phyloP scores from a whole-genome alignment of 92 coral and sea anemone species.

The Pocillopora meandrina region DNA sequence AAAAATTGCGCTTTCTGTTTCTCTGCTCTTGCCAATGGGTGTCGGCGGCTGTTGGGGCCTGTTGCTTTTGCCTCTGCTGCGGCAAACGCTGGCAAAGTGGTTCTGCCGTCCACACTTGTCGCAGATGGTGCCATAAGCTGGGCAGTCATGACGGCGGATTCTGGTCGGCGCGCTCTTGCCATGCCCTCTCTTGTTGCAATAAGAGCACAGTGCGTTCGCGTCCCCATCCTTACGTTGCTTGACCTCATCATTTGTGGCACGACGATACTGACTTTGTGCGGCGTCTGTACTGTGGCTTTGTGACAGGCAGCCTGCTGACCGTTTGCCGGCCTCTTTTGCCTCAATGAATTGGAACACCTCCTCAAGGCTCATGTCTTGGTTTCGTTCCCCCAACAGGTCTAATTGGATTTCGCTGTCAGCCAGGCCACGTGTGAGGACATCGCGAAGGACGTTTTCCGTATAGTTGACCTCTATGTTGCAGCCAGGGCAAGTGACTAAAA shows the following conservation, averaged over 20 bases:
- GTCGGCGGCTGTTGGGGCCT: background rate
- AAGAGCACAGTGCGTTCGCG: conserved; percentile 49
- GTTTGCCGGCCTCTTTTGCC: conserved; percentile 65
- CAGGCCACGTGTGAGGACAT: too few relatives aligned
- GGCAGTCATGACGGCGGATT: conserved; percentile 50
- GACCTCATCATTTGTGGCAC: conserved; percentile 26
- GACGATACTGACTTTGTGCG: conserved; percentile 54
- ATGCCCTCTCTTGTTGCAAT: conserved; percentile 62
- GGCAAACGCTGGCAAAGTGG: conserved; percentile 55
- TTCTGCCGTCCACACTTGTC: conserved; percentile 42
- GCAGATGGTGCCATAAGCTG: conserved; percentile 60
- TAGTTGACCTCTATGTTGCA: conserved; percentile 49
- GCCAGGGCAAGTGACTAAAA: conserved; percentile 30
- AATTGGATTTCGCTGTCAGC: conserved; percentile 51
- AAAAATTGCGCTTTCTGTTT: conserved; percentile 14
- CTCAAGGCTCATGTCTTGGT: conserved; percentile 56
- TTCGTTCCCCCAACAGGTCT: conserved; percentile 50
- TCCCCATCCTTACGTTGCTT: conserved; percentile 21
- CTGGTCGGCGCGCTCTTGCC: conserved; percentile 59
- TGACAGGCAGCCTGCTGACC: conserved; percentile 66
- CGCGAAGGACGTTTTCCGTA: conserved; percentile 49
- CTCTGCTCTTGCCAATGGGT: background rate
- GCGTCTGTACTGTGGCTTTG: conserved; percentile 59
- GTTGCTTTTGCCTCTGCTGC: conserved; percentile 41
- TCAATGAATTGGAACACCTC: conserved; percentile 62